These are phyloP conservation scores for Trachelus tabidus DNA, from an alignment of 2,888 invertebrate species.

Conservation along the genomic window DNA sequence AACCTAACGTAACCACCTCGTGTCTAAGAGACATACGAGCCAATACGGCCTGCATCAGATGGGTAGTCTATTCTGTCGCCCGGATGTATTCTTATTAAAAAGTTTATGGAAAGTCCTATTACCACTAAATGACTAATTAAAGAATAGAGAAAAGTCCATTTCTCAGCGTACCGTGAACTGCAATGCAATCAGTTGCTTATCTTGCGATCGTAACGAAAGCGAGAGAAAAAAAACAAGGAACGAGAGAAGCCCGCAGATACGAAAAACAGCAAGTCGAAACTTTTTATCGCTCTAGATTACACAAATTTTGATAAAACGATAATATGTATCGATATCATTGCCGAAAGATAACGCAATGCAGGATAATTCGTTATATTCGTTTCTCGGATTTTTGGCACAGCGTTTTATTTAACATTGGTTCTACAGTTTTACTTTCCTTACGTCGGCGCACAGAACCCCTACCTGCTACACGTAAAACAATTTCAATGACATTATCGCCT, in stretches of 20 bases:
- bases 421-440: background rate
- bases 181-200: background rate
- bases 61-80: background rate
- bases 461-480: background rate
- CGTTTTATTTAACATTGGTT: background rate
- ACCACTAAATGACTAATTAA: background rate
- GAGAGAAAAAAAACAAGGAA: background rate
- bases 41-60: background rate
- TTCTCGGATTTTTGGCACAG: background rate
- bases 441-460: background rate
- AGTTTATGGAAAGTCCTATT: background rate
- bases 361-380: background rate
- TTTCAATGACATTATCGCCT: no score
- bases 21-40: background rate
- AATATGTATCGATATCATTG: background rate
- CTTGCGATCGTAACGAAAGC: background rate
- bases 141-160: background rate
- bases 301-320: background rate
- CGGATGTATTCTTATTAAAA: background rate
- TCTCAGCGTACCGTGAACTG: background rate
- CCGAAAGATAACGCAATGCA: background rate
- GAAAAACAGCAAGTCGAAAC: background rate
- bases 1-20: background rate
- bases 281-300: background rate
- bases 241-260: background rate